phyloP scores from a whole-genome alignment of 1,140 invertebrate genomes.

The Notospermus geniculatus region DNA sequence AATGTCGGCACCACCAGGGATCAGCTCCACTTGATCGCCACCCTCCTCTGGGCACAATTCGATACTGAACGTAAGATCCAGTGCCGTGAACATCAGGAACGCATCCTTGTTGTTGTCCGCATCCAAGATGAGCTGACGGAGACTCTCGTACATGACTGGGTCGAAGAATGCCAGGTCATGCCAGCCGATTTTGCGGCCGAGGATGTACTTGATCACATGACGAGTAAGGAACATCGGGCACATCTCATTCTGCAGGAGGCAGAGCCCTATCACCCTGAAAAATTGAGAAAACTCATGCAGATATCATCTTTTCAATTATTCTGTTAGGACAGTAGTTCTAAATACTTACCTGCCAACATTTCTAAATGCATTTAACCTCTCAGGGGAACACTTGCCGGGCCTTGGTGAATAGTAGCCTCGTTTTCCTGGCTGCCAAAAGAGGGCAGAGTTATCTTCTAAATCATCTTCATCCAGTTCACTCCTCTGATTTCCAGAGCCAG shows the following conservation, averaged over 20 bases:
- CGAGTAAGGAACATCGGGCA: constrained; percentile 97
- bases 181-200: constrained; percentile 89
- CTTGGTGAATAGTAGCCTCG: constrained; percentile 93
- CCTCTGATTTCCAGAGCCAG: constrained; percentile 31
- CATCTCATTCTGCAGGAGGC: constrained; percentile 95
- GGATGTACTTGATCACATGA: constrained; percentile 93
- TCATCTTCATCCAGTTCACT: constrained; percentile 61
- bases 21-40: constrained; percentile 84
- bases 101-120: constrained; percentile 66
- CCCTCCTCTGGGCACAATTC: constrained; percentile 67
- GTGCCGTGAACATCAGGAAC: constrained; percentile 71
- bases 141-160: constrained; percentile 93
- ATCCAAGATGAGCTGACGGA: constrained; percentile 90
- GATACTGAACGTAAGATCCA: constrained; percentile 88
- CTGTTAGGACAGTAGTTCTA: too few species aligned
- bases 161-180: constrained; percentile 99
- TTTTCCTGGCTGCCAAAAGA: constrained; percentile 97
- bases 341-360: constrained; percentile 92
- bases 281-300: constrained; percentile 12
- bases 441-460: constrained; percentile 74
- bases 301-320: too few species aligned
- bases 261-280: constrained; percentile 83
- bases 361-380: constrained; percentile 94
- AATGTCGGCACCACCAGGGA: constrained; percentile 84
- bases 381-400: constrained; percentile 84